Evolutionary conservation across 2,797 vertebrate species (phyloP), one percentile per base, ranked within the genome.

Genomic region (Sebastes diaconus): DNA sequence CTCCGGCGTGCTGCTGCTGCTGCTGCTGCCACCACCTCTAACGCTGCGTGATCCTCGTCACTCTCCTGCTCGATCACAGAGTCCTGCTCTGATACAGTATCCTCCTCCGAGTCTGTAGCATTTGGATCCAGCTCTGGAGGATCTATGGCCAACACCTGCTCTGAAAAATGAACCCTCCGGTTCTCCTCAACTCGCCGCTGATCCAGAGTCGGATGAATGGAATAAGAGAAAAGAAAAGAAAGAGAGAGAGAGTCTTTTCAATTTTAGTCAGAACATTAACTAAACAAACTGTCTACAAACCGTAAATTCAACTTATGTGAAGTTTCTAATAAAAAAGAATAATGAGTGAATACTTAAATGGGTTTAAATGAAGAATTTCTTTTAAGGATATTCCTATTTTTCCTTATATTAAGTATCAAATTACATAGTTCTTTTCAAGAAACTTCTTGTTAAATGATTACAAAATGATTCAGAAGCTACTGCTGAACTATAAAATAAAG

Each of bases 111-210:
- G 73, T 90, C 88, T 20, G 46, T 36, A 11, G 4, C 8, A 1
- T 88, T 63, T 57, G 68, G 8, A 36, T 88, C 71, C 65, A 87
- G 46, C 42, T 79, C 58, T 5, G 77, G 75, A 32, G 93, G 79
- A 0, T 55, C 79, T 25, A 96, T 88, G 70, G 80, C 14, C 30
- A 89, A 8, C 74, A 96, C 88, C 39, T 90, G 75, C 71, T 96
- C 94, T 6, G 94, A 86, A 71, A 96, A 96, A 66, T 5, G 90
- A 36, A 96, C 95, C 1, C 69, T 87, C 0, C 94, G 90, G n/a
- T 87, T 91, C 46, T 87, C 87, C 68, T 96, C 94, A 20, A 96
- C 79, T 75, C 94, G 92, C 75, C 95, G 91, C 96, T 96, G 91
- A 79, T 36, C 7, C 60, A 65, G 8, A 58, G 39, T 65, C 18